phyloP scores from a whole-genome alignment of 2,797 vertebrate genomes.

The Zenarchopterus dispar region DNA sequence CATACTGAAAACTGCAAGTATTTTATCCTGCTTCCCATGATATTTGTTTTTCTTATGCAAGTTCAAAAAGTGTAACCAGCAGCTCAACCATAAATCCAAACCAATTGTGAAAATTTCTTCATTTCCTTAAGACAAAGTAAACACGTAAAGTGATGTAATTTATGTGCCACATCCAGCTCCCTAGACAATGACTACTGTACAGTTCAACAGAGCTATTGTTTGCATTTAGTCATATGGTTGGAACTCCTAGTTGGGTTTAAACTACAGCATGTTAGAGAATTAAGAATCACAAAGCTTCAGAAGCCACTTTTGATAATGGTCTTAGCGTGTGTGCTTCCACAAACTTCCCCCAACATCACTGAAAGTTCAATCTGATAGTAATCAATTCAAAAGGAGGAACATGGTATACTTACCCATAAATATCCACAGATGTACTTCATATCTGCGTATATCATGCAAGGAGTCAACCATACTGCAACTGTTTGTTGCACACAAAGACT shows the following conservation, averaged over 20 bases:
- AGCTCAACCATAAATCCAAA: slow-evolving; percentile 1
- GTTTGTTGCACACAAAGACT: slow-evolving; percentile 6
- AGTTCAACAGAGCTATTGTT: slow-evolving; percentile 50
- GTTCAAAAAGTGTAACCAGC: slow-evolving; percentile 2
- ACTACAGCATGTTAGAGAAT: slow-evolving; percentile 30
- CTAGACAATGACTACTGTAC: slow-evolving; percentile 61
- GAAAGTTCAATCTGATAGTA: neutral
- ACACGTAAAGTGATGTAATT: slow-evolving; percentile 32
- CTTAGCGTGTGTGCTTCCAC: slow-evolving; percentile 14
- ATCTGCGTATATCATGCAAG: neutral
- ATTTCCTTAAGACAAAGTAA: slow-evolving; percentile 26
- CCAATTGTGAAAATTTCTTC: neutral
- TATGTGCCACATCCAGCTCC: slow-evolving; percentile 24
- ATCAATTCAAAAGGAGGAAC: neutral
- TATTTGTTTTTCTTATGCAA: slow-evolving; percentile 6
- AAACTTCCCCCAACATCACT: slow-evolving; percentile 1
- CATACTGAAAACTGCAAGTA: neutral
- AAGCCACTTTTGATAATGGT: slow-evolving; percentile 13
- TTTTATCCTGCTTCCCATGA: neutral
- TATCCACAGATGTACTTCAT: neutral
- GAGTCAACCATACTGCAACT: neutral
- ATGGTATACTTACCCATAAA: neutral
- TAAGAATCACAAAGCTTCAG: slow-evolving; percentile 3
- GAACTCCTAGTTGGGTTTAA: slow-evolving; percentile 21
- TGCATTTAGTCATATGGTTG: slow-evolving; percentile 57